Conservation (phyloP, 2,888 invertebrate species). For the Meliscaeva auricollis region DNA sequence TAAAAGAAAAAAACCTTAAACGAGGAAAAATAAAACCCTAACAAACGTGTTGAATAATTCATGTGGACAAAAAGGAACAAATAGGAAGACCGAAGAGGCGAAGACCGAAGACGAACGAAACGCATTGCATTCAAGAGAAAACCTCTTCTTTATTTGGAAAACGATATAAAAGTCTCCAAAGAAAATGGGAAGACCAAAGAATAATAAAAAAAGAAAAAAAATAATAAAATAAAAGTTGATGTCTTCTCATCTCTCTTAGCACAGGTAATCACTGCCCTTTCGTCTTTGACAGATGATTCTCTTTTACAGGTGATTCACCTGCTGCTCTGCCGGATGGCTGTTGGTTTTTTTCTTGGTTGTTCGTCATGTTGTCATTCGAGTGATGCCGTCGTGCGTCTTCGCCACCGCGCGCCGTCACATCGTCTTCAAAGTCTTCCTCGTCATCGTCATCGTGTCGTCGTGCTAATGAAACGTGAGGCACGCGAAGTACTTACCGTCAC, state of each 20-base stretch:
- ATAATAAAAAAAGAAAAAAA: not conserved
- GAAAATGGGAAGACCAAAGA: conserved; percentile 24
- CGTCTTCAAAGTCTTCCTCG: not conserved
- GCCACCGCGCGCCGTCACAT: not conserved
- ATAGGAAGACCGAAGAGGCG: conserved; percentile 3
- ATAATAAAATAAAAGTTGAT: not conserved
- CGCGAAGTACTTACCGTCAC: conserved; percentile 40
- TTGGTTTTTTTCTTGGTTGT: conserved; percentile 11
- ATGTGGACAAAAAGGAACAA: conserved; percentile 54
- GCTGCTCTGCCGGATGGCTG: conserved; percentile 11
- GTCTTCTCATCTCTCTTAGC: conserved; percentile 31
- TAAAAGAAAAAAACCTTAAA: conserved; percentile 13
- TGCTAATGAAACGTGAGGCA: conserved; percentile 59
- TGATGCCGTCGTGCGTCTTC: not conserved
- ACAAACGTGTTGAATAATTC: conserved; percentile 66
- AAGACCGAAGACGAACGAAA: not conserved
- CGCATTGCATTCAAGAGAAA: conserved; percentile 37
- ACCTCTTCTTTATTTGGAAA: not conserved
- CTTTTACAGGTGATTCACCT: conserved; percentile 67
- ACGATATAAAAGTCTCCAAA: conserved; percentile 64
- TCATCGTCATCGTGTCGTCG: conserved; percentile 18
- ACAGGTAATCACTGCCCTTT: conserved; percentile 39
- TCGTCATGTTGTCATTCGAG: conserved; percentile 1
- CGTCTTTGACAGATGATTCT: conserved; percentile 38
- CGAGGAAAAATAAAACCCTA: conserved; percentile 5